Evolutionary conservation across 53 echinoderm and acorn worm species (phyloP).

Genomic region (Hippasteria phrygiana): DNA sequence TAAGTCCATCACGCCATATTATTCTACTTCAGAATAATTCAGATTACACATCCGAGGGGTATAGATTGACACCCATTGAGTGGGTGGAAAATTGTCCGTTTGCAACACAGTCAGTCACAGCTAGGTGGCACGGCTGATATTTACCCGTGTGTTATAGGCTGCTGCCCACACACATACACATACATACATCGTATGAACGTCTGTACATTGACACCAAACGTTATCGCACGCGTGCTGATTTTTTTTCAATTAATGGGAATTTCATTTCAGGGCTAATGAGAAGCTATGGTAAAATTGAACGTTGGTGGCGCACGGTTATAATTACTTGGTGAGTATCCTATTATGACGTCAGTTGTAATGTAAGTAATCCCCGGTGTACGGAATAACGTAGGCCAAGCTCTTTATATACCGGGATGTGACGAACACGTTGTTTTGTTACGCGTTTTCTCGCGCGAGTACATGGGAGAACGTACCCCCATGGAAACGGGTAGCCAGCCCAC

Average conservation of each 20-base stretch:
- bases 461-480: no score
- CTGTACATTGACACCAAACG: background rate
- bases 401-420: no score
- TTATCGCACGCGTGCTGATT: background rate
- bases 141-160: background rate
- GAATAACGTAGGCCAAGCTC: no score
- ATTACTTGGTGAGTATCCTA: background rate
- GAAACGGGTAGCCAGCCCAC: no score
- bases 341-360: background rate
- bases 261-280: background rate
- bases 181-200: background rate
- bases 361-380: no score
- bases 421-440: no score
- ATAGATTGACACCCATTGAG: no score
- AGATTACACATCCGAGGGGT: no score
- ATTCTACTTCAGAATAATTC: background rate
- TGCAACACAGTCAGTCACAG: no score
- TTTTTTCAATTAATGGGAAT: background rate
- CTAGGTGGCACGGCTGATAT: no score
- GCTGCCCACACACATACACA: background rate
- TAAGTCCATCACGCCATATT: background rate
- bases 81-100: no score
- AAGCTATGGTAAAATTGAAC: background rate
- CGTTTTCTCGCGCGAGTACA: no score
- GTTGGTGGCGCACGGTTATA: slow-evolving; percentile 26